A percentile compares a stretch with the other conserved stretches of the same genome.
phyloP scores from a whole-genome alignment of 2,888 invertebrate species.

The Apamea crenata region DNA sequence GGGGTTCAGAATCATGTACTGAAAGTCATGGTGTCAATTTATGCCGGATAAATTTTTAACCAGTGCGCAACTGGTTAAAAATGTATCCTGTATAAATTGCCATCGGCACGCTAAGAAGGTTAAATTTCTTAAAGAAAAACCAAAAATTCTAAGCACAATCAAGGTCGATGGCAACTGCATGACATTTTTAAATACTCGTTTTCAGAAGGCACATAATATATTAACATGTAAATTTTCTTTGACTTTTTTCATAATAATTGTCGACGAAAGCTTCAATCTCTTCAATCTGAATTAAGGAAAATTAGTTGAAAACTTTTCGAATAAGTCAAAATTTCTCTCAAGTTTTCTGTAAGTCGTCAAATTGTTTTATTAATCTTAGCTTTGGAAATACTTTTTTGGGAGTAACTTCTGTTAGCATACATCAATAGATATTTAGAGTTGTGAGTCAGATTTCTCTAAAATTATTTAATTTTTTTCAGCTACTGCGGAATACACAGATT shows the following conservation, averaged over 20 bases:
- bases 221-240: constrained; percentile 52
- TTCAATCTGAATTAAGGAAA: constrained; percentile 61
- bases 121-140: not conserved
- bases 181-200: not conserved
- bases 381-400: constrained; percentile 36
- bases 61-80: no score
- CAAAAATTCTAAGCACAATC: not conserved
- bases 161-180: not conserved
- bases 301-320: constrained; percentile 61
- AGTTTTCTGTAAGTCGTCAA: constrained; percentile 53
- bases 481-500: no score
- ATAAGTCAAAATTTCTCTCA: constrained; percentile 62
- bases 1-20: no score
- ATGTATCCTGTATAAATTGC: no score
- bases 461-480: not conserved
- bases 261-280: constrained; percentile 57
- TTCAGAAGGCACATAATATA: constrained; percentile 38
- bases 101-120: no score
- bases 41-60: no score
- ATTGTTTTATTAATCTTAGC: constrained; percentile 61
- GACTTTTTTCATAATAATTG: constrained; percentile 57
- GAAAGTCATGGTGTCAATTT: no score
- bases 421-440: not conserved
- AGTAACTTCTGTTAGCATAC: constrained; percentile 12
- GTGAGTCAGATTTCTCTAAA: not conserved